These are phyloP conservation scores for Ditylenchus dipsaci DNA, from an alignment of 1,140 invertebrate genomes.

Conservation along the genomic window DNA sequence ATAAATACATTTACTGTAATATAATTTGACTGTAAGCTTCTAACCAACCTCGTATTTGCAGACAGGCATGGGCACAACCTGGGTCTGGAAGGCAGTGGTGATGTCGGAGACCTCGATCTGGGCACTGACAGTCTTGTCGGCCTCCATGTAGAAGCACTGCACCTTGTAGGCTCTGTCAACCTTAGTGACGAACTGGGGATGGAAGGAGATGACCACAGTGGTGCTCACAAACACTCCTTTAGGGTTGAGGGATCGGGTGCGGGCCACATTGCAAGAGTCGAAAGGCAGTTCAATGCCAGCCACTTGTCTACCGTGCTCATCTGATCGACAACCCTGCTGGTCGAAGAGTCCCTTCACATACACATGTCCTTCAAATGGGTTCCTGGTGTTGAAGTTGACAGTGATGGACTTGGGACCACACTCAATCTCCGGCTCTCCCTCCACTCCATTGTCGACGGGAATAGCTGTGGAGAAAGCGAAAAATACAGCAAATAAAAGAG, in stretches of 20 bases:
- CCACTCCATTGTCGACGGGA: slow-evolving; percentile 52
- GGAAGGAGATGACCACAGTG: slow-evolving; percentile 57
- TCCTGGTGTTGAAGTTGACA: slow-evolving; percentile 58
- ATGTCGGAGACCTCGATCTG: slow-evolving; percentile 57
- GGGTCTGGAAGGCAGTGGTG: slow-evolving; percentile 57
- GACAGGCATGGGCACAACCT: slow-evolving; percentile 57
- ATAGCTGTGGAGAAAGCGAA: slow-evolving; percentile 22
- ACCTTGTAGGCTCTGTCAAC: slow-evolving; percentile 57
- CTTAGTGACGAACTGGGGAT: slow-evolving; percentile 56
- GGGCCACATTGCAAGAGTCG: slow-evolving; percentile 57
- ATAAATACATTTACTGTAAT: not conserved
- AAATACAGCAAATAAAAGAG: not conserved
- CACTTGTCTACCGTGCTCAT: slow-evolving; percentile 57
- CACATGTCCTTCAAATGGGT: slow-evolving; percentile 57
- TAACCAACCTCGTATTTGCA: slow-evolving; percentile 52
- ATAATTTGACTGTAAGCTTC: not conserved
- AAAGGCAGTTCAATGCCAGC: slow-evolving; percentile 58
- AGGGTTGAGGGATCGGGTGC: slow-evolving; percentile 56
- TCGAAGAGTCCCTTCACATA: slow-evolving; percentile 58
- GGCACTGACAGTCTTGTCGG: slow-evolving; percentile 57
- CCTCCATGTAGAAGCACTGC: slow-evolving; percentile 59
- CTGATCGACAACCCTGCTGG: slow-evolving; percentile 52
- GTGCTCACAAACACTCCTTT: slow-evolving; percentile 57
- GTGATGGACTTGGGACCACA: slow-evolving; percentile 58
- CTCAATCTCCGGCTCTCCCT: slow-evolving; percentile 51